phyloP scores from a whole-genome alignment of 2,888 invertebrate species.

The Acanthosepion pharaonis region DNA sequence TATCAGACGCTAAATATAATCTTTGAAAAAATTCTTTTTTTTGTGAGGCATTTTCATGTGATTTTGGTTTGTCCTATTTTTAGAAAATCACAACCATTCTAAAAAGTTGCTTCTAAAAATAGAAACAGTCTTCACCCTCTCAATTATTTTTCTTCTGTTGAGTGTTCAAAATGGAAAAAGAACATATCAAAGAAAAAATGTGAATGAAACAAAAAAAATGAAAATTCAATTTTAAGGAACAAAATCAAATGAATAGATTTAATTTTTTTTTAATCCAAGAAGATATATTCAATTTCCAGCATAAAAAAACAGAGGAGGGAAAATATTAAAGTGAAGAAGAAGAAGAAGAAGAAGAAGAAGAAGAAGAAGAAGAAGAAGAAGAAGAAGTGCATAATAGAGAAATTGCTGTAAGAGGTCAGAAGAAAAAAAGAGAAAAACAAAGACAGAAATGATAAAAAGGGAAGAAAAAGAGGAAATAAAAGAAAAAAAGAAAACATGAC shows the following conservation, averaged over 20 bases:
- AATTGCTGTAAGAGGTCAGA: not conserved
- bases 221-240: not conserved
- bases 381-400: no score
- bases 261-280: not conserved
- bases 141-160: not conserved
- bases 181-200: not conserved
- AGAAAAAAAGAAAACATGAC: no score
- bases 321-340: not conserved
- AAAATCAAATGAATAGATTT: not conserved
- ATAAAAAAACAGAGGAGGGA: not conserved
- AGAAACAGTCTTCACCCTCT: not conserved
- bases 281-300: not conserved
- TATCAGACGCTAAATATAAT: not conserved
- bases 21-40: not conserved
- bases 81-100: not conserved
- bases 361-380: not conserved
- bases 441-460: no score
- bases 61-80: not conserved
- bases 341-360: not conserved
- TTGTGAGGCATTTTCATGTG: not conserved
- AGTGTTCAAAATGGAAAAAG: not conserved
- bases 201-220: not conserved
- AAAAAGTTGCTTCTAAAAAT: not conserved
- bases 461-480: no score
- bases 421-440: no score